These are phyloP conservation scores for Apogon talboti DNA, from an alignment of 2,797 vertebrate genomes.

Conservation along the genomic window DNA sequence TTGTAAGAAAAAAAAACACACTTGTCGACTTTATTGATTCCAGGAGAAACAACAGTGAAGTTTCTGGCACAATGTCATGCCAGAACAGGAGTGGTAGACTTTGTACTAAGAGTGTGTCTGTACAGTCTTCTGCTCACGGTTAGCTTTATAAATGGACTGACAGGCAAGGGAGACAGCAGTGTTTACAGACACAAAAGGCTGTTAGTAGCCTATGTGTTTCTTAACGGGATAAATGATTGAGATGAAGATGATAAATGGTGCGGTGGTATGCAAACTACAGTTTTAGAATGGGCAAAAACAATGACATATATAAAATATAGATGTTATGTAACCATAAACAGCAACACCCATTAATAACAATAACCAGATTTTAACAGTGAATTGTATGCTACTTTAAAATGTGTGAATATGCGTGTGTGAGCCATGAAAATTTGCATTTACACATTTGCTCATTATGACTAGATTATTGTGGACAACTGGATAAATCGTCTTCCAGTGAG, in stretches of 20 bases:
- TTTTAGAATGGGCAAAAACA: conserved; percentile 2
- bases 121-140: conserved; percentile 12
- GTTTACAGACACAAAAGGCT: conserved; percentile 1
- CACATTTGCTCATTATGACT: conserved; percentile 2
- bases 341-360: neutral
- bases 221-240: conserved; percentile 2
- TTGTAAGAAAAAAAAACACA: neutral
- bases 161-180: neutral
- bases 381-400: neutral
- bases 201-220: neutral
- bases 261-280: conserved; percentile 1
- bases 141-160: conserved; percentile 26
- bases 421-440: neutral
- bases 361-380: neutral
- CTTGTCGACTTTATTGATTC: conserved; percentile 28
- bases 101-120: conserved; percentile 22
- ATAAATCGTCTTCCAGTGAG: neutral
- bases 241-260: conserved; percentile 7
- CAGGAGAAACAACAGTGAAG: conserved; percentile 14
- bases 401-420: neutral
- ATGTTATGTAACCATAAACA: conserved; percentile 26
- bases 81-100: conserved; percentile 16
- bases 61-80: conserved; percentile 16
- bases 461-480: conserved; percentile 4
- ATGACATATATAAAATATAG: conserved; percentile 3